Evolutionary conservation across 2,797 vertebrate genomes (phyloP).

Genomic region (Gobio occitaniae): DNA sequence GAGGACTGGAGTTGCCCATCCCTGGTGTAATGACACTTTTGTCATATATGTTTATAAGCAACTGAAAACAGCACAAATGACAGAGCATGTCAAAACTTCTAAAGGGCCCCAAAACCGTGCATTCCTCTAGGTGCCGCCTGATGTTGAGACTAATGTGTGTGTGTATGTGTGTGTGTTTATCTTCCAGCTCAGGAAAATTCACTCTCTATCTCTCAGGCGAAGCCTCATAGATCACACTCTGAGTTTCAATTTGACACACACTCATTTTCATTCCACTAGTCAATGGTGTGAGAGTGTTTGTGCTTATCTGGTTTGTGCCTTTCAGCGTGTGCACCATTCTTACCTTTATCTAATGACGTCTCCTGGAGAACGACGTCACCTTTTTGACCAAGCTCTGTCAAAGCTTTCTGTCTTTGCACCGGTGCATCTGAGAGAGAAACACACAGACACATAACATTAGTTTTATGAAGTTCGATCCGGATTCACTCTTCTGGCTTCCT

Average conservation of each 20-base stretch:
- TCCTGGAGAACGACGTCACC: slow-evolving; percentile 41
- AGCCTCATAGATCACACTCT: slow-evolving; percentile 14
- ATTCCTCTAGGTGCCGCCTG: not conserved
- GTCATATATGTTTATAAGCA: no score
- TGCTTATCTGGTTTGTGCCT: not conserved
- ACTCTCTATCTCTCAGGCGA: not conserved
- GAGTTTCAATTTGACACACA: slow-evolving; percentile 1
- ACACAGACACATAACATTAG: not conserved
- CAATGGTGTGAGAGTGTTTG: not conserved
- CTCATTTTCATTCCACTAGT: slow-evolving; percentile 20
- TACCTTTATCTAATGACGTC: slow-evolving; percentile 62
- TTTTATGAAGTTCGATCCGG: not conserved
- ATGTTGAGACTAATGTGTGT: not conserved
- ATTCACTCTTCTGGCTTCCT: slow-evolving; percentile 5
- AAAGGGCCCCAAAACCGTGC: no score
- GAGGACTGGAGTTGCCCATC: no score
- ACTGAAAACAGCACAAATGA: no score
- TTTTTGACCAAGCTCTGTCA: slow-evolving; percentile 37
- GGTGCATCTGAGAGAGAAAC: slow-evolving; percentile 24
- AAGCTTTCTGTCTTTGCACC: slow-evolving; percentile 29
- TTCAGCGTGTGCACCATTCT: not conserved
- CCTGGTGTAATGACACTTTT: no score
- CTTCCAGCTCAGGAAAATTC: slow-evolving; percentile 3
- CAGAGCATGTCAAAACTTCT: no score
- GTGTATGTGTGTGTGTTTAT: not conserved